Base-by-base conservation (phyloP, 2,797 vertebrate genomes). In the Chaunax sp. region DNA sequence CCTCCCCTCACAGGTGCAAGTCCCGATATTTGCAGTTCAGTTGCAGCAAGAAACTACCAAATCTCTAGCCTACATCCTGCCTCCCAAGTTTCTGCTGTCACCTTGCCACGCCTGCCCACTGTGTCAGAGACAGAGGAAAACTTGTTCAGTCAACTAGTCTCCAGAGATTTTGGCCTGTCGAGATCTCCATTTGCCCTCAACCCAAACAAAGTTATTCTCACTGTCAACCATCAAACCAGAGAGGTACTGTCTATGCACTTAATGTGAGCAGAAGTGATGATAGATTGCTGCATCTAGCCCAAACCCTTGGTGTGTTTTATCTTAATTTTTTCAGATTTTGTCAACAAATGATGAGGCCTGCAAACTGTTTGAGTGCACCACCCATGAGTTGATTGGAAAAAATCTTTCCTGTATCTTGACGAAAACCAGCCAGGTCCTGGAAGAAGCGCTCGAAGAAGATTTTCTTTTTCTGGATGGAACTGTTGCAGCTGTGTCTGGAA, bases 321-420 rank as follows among this genome's bases (percentile, higher is more conserved):
- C 14, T 51, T 59, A 0, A 33, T 59, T 62, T 55, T 78, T 37
- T 51, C 69, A 98, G 98, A 94, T 99, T 87, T 76, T 96, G 19
- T 93, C 96, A 63, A 95, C 93, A 67, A 98, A 96, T 50, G 92
- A 97, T 64, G 91, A 91, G 86, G 97, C 97, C 5, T 95, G 94
- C 87, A 93, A 87, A 59, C 82, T 98, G 49, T 94, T 98, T 82
- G 95, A 95, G 44, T 95, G 91, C 65, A 91, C 88, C n/a, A 77
- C 89, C 50, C 67, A 87, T 15, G 94, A 95, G 23, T 79, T 99
- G 70, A 94, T 96, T 69, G 96, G 96, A 41, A 93, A 91, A 85
- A 94, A 90, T 59, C 85, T 98, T 58, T 89, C 91, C 0, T 74
- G 46, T 26, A 62, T 98, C 10, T 85, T 99, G 64, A 94, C 92